These are phyloP conservation scores for Myopa testacea DNA, from an alignment of 2,888 invertebrate species.

Conservation along the genomic window DNA sequence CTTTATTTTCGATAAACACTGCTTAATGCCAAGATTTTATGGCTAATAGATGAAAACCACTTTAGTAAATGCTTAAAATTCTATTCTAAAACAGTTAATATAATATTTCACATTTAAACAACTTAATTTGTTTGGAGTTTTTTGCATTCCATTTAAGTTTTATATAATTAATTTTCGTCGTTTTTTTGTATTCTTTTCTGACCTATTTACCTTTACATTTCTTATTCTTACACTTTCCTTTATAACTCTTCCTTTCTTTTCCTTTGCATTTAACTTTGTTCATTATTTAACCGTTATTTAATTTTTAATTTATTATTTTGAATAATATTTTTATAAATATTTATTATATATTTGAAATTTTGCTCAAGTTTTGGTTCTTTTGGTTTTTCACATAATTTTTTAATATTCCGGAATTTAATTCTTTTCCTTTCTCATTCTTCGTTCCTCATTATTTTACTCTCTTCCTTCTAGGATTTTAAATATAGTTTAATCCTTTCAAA, in stretches of 20 bases:
- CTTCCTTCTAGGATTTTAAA: neutral
- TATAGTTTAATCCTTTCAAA: neutral
- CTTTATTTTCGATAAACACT: neutral
- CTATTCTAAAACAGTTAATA: neutral
- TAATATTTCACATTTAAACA: neutral
- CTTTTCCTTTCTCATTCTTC: neutral
- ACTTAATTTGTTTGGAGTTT: neutral
- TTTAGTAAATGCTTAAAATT: conserved; percentile 11
- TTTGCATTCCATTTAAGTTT: too few species aligned
- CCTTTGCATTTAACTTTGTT: neutral
- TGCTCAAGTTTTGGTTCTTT: neutral
- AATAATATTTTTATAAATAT: neutral
- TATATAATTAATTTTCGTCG: too few species aligned
- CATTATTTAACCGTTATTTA: neutral
- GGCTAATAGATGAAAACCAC: conserved; percentile 7
- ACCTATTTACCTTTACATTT: too few species aligned
- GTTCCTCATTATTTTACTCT: too few species aligned
- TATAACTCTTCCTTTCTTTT: neutral
- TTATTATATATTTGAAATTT: neutral
- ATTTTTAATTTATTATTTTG: neutral
- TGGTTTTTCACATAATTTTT: neutral
- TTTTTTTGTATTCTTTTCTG: too few species aligned
- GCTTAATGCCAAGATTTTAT: neutral
- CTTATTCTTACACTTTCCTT: neutral
- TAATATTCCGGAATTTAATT: neutral